Percentiles rank a stretch among this genome's conserved stretches.
Conservation (phyloP, 2,797 vertebrate species). For the Danio kyathit region DNA sequence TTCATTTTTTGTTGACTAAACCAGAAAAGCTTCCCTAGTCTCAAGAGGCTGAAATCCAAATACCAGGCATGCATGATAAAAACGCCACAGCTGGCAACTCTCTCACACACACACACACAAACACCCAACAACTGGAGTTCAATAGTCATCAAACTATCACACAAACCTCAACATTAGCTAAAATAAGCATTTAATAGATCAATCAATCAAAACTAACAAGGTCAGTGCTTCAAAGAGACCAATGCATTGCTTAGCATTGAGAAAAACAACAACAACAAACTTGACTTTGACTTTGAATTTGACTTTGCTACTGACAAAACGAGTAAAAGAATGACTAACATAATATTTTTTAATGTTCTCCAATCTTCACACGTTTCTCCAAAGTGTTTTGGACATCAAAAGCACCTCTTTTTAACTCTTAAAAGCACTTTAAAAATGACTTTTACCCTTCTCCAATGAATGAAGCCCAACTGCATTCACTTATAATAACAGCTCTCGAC, state of each 20-base stretch:
- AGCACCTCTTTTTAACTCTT: neutral
- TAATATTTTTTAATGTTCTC: neutral
- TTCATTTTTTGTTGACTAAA: slow-evolving; percentile 12
- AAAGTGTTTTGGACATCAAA: neutral
- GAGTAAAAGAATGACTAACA: neutral
- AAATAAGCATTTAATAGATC: neutral
- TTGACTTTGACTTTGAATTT: slow-evolving; percentile 11
- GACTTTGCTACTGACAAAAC: slow-evolving; percentile 8
- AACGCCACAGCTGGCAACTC: slow-evolving; percentile 72
- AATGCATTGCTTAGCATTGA: neutral
- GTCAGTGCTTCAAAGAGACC: neutral
- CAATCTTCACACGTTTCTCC: neutral
- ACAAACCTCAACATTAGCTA: neutral
- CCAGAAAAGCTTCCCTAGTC: slow-evolving; percentile 62
- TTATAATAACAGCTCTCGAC: slow-evolving; percentile 13
- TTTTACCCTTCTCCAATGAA: neutral
- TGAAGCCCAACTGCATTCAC: neutral
- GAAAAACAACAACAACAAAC: neutral
- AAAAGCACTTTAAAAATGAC: neutral
- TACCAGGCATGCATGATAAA: slow-evolving; percentile 76
- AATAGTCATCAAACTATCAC: slow-evolving; percentile 6
- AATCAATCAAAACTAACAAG: neutral
- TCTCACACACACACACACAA: slow-evolving; percentile 16
- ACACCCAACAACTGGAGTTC: slow-evolving; percentile 10
- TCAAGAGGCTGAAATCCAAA: slow-evolving; percentile 77